Percentiles rank a stretch among this genome's conserved stretches.
Evolutionary conservation across 2,113 vertebrate species (phyloP).

Genomic region (Oxyura jamaicensis): DNA sequence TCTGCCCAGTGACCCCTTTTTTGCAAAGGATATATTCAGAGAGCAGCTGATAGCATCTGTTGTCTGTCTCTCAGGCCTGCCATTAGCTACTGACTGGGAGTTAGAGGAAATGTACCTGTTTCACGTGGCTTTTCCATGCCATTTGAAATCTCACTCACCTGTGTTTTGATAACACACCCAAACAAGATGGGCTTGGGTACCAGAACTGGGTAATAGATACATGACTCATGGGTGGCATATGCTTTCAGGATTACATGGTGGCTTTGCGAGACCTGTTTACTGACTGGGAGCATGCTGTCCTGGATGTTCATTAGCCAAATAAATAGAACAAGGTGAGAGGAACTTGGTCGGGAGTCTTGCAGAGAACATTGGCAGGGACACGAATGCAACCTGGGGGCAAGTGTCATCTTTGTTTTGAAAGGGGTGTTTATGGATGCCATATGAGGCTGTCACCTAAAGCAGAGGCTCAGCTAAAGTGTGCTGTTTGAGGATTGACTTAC

Average conservation of each 20-base stretch:
- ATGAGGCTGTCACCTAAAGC: background rate
- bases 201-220: conserved; percentile 13
- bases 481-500: background rate
- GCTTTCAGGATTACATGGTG: conserved; percentile 8
- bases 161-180: conserved; percentile 55
- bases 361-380: background rate
- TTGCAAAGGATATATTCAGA: background rate
- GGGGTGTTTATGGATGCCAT: background rate
- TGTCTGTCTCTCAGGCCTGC: background rate
- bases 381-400: background rate
- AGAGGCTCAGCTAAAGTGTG: background rate
- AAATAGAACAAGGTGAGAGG: background rate
- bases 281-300: background rate
- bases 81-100: background rate
- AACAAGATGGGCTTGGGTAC: conserved; percentile 24
- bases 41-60: conserved; percentile 46
- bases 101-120: background rate
- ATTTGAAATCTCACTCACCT: background rate
- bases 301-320: background rate
- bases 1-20: conserved; percentile 56
- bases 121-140: conserved; percentile 37
- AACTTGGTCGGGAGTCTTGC: background rate
- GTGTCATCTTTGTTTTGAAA: background rate
- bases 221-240: conserved; percentile 6
- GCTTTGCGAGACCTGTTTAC: conserved; percentile 51